These are phyloP conservation scores for Megaleporinus macrocephalus DNA, from an alignment of 2,113 vertebrate genomes.

Conservation along the genomic window DNA sequence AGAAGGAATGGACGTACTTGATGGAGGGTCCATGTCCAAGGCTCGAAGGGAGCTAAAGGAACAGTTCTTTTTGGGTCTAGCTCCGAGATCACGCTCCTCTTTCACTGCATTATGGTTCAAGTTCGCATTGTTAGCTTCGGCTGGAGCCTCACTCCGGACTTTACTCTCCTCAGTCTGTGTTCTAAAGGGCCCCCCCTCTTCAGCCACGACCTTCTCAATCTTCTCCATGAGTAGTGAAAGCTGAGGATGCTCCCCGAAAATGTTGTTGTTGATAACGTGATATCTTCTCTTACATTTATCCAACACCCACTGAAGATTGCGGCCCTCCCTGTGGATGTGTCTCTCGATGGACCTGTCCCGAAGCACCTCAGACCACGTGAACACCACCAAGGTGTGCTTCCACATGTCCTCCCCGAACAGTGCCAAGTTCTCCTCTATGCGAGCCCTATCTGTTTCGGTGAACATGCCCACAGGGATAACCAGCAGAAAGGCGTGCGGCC, in stretches of 20 bases:
- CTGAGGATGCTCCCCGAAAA: conserved; percentile 75
- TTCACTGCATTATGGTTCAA: conserved; percentile 34
- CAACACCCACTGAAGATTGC: conserved; percentile 75
- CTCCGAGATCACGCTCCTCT: conserved; percentile 67
- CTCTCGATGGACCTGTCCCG: conserved; percentile 75
- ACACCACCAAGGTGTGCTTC: conserved; percentile 77
- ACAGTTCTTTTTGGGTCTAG: conserved; percentile 72
- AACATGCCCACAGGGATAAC: conserved; percentile 81
- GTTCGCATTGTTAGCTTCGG: conserved; percentile 57
- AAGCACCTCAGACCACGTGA: conserved; percentile 77
- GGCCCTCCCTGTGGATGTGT: conserved; percentile 77
- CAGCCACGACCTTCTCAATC: conserved; percentile 76
- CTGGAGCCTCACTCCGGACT: conserved; percentile 44
- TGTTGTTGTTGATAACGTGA: conserved; percentile 76
- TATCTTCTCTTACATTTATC: conserved; percentile 77
- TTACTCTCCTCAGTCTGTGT: conserved; percentile 54
- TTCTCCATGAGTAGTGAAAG: conserved; percentile 70
- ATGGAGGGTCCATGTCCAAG: conserved; percentile 60
- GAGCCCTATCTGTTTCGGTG: conserved; percentile 71
- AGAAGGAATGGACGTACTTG: conserved; percentile 63
- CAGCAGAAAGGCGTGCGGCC: conserved; percentile 79
- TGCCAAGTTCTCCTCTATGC: conserved; percentile 76
- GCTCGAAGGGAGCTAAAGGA: conserved; percentile 53
- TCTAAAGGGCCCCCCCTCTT: conserved; percentile 69
- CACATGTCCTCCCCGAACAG: conserved; percentile 75